Evolutionary conservation across 2,113 vertebrate species (phyloP).

Genomic region (Malurus cyaneus): DNA sequence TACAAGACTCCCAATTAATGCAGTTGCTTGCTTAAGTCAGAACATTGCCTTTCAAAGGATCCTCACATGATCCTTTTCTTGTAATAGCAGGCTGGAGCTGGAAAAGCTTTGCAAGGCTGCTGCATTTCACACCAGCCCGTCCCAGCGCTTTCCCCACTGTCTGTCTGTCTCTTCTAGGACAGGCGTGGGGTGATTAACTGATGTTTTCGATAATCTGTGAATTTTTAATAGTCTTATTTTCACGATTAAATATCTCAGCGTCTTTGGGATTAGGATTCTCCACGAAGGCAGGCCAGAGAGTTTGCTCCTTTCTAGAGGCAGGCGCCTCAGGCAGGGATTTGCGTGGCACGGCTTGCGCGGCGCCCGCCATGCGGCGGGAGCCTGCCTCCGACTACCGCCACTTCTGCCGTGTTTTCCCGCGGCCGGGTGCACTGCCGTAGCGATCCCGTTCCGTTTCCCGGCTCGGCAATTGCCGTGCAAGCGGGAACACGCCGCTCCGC

Average conservation of each 20-base stretch:
- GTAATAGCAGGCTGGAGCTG: constrained; percentile 32
- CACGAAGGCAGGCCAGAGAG: background rate
- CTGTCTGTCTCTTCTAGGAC: constrained; percentile 34
- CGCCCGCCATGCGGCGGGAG: background rate
- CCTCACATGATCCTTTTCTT: constrained; percentile 57
- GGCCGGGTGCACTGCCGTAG: background rate
- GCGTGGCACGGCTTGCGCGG: background rate
- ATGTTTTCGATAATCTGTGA: constrained; percentile 59
- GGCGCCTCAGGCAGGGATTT: background rate
- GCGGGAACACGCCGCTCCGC: background rate
- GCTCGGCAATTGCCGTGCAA: background rate
- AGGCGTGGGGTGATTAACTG: constrained; percentile 53
- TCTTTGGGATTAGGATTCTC: background rate
- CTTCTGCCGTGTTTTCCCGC: background rate
- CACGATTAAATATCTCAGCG: background rate
- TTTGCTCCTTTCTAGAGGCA: background rate
- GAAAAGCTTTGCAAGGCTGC: constrained; percentile 39
- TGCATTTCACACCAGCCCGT: constrained; percentile 58
- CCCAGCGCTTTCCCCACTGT: background rate
- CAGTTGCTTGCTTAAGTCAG: constrained; percentile 63
- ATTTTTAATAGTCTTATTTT: constrained; percentile 49
- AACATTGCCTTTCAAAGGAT: constrained; percentile 55
- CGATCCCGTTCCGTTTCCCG: background rate
- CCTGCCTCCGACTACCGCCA: background rate
- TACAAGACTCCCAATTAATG: constrained; percentile 64